Base-by-base conservation (phyloP, 2,888 invertebrate species). In the Lasioglossum villosulum region DNA sequence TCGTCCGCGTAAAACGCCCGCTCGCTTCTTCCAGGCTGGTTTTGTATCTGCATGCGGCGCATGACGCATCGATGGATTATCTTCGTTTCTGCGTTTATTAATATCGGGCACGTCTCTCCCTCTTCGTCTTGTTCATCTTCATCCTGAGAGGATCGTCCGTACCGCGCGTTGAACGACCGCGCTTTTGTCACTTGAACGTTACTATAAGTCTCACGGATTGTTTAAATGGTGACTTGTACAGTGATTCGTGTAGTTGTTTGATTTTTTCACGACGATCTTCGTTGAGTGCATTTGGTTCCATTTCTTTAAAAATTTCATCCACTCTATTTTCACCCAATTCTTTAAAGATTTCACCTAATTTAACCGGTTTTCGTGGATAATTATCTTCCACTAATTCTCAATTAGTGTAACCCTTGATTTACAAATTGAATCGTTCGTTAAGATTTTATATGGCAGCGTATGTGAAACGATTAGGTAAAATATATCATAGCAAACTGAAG, bases 31-130 rank as follows among this genome's bases (percentile, higher is more conserved):
- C 75, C 34, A 74, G 74, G 52, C 68, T 42, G 68, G 75, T 79
- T 79, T 85, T 74, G 70, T 78, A 79, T 83, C 76, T 75, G 77
- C 79, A 68, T 30, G 75, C 72, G 48, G 78, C 68, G 30, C 23
- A 78, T 78, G 86, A 86, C 86, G 78, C 86, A 86, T 81, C 82
- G 79, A 79, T 52, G 81, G 84, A 89, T 73, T 89, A 86, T 86
- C 86, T 86, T 86, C 76, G 86, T 59, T 71, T 70, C 56, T 42
- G 76, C 52, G 86, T 82, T 82, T 79, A 86, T 85, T 79, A 86
- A 79, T 86, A 86, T 80, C 86, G 76, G 59, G 72, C 81, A 52
- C 86, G 73, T 14, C 14, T 19, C 8, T 23, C 52, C 3, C 23
- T 52, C 23, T 23, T 52, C 10, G 12, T 52, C 72, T 77, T 73